Evolutionary conservation across 1,140 invertebrate genomes (phyloP), one percentile per base, ranked within the genome.

Genomic region (Halictus rubicundus): DNA sequence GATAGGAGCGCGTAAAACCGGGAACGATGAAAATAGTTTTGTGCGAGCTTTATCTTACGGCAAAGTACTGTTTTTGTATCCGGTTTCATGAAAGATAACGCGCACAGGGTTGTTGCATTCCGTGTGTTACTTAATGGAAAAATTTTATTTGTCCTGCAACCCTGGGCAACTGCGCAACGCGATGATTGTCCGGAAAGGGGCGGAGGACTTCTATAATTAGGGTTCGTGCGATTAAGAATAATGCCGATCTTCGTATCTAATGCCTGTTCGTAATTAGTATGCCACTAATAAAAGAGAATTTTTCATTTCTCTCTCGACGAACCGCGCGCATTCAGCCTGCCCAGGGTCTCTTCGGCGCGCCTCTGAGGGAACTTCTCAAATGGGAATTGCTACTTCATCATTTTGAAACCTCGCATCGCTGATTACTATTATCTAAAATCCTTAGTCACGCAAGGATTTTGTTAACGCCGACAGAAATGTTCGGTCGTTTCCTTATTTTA

Each of bases 171-270:
- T 23, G 1, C 42, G 49, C 25, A 66, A 27, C 8, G 32, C 37
- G 19, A 46, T 21, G 37, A 59, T 46, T 25, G 52, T 59, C 73
- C 37, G 63, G 73, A 75, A 75, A 66, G 37, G 37, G 73, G 63
- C 49, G 73, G 73, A 59, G 63, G 5, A 21, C 19, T 52, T 12
- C 19, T 37, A 32, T 57, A 65, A 74, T 74, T 74, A 65, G n/a
- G 25, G 32, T 32, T 74, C 32, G 42, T 37, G 5, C 32, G 7
- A 64, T 74, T 65, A 42, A 66, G 49, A 75, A 57, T 66, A 66
- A 66, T 39, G 63, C 52, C 19, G 37, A 75, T 49, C 73, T 54
- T 57, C 61, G 46, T 14, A 16, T 57, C 63, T 73, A 23, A 42
- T 37, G 25, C 25, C 46, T 27, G 46, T 21, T 39, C 25, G 60